Conservation (phyloP, 2,888 invertebrate species). For the Drosophila conformis region DNA sequence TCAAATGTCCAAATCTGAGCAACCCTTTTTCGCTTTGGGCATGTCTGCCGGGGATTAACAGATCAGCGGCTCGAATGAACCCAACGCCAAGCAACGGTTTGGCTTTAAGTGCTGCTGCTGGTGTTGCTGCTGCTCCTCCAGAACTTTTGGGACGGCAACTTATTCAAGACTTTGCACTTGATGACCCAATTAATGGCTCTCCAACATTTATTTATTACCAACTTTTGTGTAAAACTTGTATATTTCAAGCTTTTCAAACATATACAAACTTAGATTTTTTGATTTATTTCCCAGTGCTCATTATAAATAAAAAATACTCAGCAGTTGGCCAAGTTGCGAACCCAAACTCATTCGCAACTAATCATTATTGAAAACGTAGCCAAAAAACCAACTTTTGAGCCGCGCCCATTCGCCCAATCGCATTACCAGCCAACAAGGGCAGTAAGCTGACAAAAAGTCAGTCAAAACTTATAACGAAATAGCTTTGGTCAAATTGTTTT, state of each 20-base stretch:
- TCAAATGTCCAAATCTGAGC: constrained; percentile 43
- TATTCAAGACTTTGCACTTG: constrained; percentile 50
- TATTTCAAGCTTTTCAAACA: constrained; percentile 29
- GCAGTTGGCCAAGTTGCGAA: constrained; percentile 14
- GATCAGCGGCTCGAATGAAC: constrained; percentile 46
- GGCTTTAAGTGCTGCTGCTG: constrained; percentile 39
- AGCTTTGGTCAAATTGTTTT: constrained; percentile 68
- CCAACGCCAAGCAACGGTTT: constrained; percentile 16
- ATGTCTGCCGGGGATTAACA: constrained; percentile 49
- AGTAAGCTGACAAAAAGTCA: constrained; percentile 43
- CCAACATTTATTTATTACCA: constrained; percentile 57
- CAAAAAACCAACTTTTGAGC: constrained; percentile 53
- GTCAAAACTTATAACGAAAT: constrained; percentile 69
- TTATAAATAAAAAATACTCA: constrained; percentile 23
- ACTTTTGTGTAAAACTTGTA: constrained; percentile 42
- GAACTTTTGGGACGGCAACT: constrained; percentile 42
- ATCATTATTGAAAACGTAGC: constrained; percentile 72
- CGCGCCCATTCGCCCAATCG: constrained; percentile 24
- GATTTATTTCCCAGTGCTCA: constrained; percentile 9
- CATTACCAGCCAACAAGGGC: constrained; percentile 21
- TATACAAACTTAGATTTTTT: constrained; percentile 8
- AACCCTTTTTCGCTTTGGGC: constrained; percentile 41
- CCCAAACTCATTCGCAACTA: constrained; percentile 50
- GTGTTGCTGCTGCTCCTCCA: constrained; percentile 7
- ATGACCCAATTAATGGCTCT: constrained; percentile 70